A percentile compares a stretch with the other conserved stretches of the same genome.
phyloP scores from a whole-genome alignment of 2,888 invertebrate genomes.

The Coelogynopora nodosa region DNA sequence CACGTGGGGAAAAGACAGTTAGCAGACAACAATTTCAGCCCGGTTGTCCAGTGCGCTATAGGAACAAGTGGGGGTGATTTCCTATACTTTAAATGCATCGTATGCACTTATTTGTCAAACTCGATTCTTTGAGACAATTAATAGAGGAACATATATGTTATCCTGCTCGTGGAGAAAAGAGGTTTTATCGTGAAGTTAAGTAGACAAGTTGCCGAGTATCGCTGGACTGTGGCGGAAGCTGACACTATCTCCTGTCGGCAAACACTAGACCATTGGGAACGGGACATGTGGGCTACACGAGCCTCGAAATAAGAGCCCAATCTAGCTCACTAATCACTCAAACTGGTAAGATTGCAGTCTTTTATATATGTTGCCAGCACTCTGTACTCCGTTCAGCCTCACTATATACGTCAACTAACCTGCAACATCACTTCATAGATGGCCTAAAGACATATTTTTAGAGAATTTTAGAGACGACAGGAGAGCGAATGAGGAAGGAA shows the following conservation, averaged over 20 bases:
- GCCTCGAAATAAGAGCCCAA: neutral
- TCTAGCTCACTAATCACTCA: neutral
- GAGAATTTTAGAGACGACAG: neutral
- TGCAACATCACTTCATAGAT: too few relatives aligned
- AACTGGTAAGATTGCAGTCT: neutral
- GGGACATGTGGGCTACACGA: conserved; percentile 1
- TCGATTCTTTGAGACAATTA: neutral
- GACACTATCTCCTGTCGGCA: neutral
- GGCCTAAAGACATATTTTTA: neutral
- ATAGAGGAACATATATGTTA: too few relatives aligned
- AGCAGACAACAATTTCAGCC: too few relatives aligned
- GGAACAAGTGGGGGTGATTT: too few relatives aligned
- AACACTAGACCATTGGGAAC: conserved; percentile 23
- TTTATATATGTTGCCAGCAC: too few relatives aligned
- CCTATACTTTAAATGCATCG: neutral
- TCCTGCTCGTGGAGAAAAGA: neutral
- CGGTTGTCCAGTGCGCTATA: too few relatives aligned
- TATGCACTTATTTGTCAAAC: too few relatives aligned
- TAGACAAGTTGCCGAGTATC: neutral
- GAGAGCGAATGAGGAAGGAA: neutral
- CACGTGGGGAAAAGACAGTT: neutral
- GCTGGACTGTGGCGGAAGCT: neutral
- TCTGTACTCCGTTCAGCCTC: too few relatives aligned
- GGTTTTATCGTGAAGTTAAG: conserved; percentile 21
- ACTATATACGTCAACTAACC: too few relatives aligned